These are phyloP conservation scores for Euplexia lucipara DNA, from an alignment of 2,888 invertebrate genomes.

Conservation along the genomic window DNA sequence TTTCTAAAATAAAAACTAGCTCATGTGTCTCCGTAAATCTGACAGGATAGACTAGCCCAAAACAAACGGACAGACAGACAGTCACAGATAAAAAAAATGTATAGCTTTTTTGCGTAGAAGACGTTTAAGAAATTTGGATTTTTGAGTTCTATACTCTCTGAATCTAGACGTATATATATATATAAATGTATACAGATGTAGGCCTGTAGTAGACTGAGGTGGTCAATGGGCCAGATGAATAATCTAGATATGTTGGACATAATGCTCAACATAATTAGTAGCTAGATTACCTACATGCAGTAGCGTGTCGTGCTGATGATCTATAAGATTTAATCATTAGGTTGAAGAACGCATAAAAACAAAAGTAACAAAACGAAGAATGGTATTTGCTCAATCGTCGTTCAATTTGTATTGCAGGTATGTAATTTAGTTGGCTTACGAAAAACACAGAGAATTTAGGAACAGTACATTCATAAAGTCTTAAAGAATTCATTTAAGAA, in stretches of 20 bases:
- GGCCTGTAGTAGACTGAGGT: neutral
- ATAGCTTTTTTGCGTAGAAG: too few relatives aligned
- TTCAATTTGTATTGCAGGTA: neutral
- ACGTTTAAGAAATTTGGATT: too few relatives aligned
- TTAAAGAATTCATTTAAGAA: neutral
- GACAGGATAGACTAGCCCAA: too few relatives aligned
- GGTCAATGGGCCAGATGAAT: conserved; percentile 15
- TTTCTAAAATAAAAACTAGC: too few relatives aligned
- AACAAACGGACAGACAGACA: too few relatives aligned
- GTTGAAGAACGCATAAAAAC: conserved; percentile 6
- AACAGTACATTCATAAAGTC: neutral
- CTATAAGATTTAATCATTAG: conserved; percentile 10
- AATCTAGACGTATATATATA: too few relatives aligned
- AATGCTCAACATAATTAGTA: conserved; percentile 9
- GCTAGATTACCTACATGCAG: conserved; percentile 29
- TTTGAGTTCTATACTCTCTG: too few relatives aligned
- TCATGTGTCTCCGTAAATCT: too few relatives aligned
- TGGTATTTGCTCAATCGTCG: neutral
- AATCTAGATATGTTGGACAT: conserved; percentile 20
- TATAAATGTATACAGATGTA: too few relatives aligned
- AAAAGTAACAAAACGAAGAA: conserved; percentile 18
- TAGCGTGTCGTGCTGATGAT: conserved; percentile 26
- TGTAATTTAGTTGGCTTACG: neutral
- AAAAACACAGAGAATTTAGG: neutral
- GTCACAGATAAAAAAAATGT: too few relatives aligned